A percentile compares a stretch with the other conserved stretches of the same genome.
These are phyloP conservation scores for Paguma larvata DNA, from an alignment of 2,797 vertebrate genomes.

Conservation along the genomic window DNA sequence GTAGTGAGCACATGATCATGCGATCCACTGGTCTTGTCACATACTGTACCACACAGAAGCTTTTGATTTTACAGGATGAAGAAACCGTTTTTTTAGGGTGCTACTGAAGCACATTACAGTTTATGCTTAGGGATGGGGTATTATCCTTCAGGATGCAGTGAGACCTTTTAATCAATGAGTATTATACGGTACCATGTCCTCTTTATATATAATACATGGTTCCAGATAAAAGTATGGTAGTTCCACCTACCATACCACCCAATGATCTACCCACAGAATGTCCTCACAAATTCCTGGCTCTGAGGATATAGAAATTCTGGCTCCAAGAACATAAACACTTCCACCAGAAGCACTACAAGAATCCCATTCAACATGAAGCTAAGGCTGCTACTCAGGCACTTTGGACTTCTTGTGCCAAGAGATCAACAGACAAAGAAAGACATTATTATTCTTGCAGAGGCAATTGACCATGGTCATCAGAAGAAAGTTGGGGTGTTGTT, in stretches of 20 bases:
- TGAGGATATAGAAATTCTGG: background rate
- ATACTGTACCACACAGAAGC: background rate
- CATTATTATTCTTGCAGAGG: background rate
- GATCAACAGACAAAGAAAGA: background rate
- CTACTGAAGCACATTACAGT: background rate
- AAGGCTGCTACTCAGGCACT: background rate
- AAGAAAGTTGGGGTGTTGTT: background rate
- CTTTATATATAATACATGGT: background rate
- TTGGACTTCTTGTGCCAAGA: conserved; percentile 1
- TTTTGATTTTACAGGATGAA: background rate
- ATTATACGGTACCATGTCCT: background rate
- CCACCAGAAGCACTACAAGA: background rate
- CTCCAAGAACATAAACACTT: background rate
- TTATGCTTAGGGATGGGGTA: background rate
- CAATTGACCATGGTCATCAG: background rate
- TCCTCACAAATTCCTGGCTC: background rate
- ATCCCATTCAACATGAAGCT: background rate
- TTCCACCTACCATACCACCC: background rate
- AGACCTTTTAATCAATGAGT: background rate
- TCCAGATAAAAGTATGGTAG: background rate
- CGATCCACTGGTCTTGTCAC: background rate
- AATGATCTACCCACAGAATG: background rate
- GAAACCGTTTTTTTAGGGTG: background rate
- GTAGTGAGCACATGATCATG: background rate
- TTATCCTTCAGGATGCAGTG: background rate